Evolutionary conservation across 2,888 invertebrate genomes (phyloP).

Genomic region (Gryllus longicercus): DNA sequence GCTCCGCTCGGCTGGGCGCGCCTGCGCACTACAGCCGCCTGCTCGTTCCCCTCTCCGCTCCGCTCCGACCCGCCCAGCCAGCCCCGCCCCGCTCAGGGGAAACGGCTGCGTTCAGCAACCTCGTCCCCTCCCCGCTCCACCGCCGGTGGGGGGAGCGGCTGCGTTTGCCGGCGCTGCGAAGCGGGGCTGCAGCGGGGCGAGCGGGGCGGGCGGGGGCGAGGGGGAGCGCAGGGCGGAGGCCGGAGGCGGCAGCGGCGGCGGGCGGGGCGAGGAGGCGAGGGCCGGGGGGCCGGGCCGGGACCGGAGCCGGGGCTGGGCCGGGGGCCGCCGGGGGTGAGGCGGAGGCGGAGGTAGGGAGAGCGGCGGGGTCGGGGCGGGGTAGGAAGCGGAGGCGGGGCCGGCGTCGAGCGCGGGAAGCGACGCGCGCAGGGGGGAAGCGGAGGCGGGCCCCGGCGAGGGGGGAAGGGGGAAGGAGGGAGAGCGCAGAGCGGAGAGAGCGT

Average conservation of each 20-base stretch:
- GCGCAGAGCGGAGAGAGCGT: background rate
- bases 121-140: background rate
- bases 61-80: background rate
- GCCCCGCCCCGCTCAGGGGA: background rate
- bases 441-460: background rate
- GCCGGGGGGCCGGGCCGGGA: background rate
- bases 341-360: too few relatives aligned
- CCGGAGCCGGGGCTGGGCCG: background rate
- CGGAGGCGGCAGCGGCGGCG: background rate
- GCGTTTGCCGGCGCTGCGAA: background rate
- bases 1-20: slow-evolving; percentile 17
- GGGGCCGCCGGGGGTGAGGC: background rate
- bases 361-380: too few relatives aligned
- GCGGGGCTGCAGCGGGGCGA: background rate
- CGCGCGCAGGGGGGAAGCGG: background rate
- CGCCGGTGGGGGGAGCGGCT: background rate
- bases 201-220: background rate
- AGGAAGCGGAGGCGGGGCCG: too few relatives aligned
- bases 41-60: background rate
- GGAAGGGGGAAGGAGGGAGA: background rate
- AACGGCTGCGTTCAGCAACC: slow-evolving; percentile 17
- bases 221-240: background rate
- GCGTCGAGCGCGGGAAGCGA: background rate
- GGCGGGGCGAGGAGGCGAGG: background rate
- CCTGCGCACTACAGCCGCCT: background rate